These are phyloP conservation scores for Mirza zaza DNA, from an alignment of 2,113 vertebrate species.

Conservation along the genomic window DNA sequence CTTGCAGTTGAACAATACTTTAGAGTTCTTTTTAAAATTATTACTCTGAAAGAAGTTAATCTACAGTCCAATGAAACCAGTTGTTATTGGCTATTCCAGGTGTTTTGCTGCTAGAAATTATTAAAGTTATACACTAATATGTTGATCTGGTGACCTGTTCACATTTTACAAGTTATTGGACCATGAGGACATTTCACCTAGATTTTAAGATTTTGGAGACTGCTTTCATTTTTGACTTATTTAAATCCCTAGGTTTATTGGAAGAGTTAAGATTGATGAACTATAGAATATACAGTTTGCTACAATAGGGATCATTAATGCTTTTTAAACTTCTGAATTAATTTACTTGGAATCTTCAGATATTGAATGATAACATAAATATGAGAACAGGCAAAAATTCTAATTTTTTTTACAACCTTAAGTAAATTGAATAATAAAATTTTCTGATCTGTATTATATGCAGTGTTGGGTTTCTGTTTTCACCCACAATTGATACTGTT, in stretches of 20 bases:
- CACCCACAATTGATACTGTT: slow-evolving; percentile 4
- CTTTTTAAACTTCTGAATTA: slow-evolving; percentile 56
- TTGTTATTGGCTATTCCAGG: slow-evolving; percentile 76
- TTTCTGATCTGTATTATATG: slow-evolving; percentile 44
- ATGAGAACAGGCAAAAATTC: slow-evolving; percentile 54
- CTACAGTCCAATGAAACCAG: slow-evolving; percentile 73
- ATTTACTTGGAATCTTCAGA: slow-evolving; percentile 62
- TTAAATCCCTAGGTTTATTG: slow-evolving; percentile 52
- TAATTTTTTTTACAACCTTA: slow-evolving; percentile 58
- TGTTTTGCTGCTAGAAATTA: slow-evolving; percentile 78
- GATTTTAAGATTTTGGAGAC: slow-evolving; percentile 65
- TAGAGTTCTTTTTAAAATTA: slow-evolving; percentile 71
- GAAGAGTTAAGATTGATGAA: slow-evolving; percentile 52
- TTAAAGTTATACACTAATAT: slow-evolving; percentile 70
- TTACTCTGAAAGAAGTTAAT: slow-evolving; percentile 73
- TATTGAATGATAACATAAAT: slow-evolving; percentile 22
- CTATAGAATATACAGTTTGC: slow-evolving; percentile 11
- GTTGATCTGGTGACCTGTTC: slow-evolving; percentile 63
- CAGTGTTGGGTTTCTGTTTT: slow-evolving; percentile 65
- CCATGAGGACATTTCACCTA: slow-evolving; percentile 42
- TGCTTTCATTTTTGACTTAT: slow-evolving; percentile 50
- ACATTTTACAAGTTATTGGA: slow-evolving; percentile 54
- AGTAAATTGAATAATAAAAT: slow-evolving; percentile 65
- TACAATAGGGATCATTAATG: slow-evolving; percentile 46
- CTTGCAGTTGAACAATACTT: slow-evolving; percentile 71